These are phyloP conservation scores for Danaus plexippus DNA, from an alignment of 1,140 invertebrate genomes.

Conservation along the genomic window DNA sequence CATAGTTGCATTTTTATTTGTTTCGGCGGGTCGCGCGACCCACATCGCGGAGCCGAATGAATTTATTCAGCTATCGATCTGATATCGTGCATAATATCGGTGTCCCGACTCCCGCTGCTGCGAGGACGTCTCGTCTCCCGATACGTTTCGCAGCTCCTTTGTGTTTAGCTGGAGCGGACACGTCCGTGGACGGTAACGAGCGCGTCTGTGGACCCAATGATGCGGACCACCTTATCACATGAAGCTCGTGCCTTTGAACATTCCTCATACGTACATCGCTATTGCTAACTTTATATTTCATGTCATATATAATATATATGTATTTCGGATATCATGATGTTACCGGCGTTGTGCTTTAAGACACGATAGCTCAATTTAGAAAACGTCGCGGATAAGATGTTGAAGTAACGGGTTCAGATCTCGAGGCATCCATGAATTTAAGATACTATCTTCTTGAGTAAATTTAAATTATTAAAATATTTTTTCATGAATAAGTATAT, in stretches of 20 bases:
- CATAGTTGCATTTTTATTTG: constrained; percentile 68
- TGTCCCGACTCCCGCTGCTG: constrained; percentile 19
- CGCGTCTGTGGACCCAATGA: constrained; percentile 12
- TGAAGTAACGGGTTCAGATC: too few species aligned
- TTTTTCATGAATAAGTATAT: too few species aligned
- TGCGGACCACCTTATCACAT: constrained; percentile 9
- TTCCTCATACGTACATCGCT: neutral
- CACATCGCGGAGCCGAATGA: constrained; percentile 62
- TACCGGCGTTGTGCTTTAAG: too few species aligned
- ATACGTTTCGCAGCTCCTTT: constrained; percentile 11
- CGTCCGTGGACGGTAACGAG: constrained; percentile 13
- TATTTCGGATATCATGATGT: too few species aligned
- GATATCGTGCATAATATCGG: constrained; percentile 61
- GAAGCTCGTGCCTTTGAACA: neutral
- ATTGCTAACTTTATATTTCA: too few species aligned
- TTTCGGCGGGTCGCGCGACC: constrained; percentile 65
- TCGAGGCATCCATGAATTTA: too few species aligned
- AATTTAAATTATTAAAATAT: too few species aligned
- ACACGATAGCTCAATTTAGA: too few species aligned
- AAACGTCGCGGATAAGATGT: too few species aligned
- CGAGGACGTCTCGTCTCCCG: constrained; percentile 16
- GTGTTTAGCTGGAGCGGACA: constrained; percentile 13
- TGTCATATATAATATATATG: too few species aligned
- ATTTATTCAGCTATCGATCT: constrained; percentile 69
- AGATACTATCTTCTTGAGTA: too few species aligned